Conservation (phyloP, 2,888 invertebrate genomes). For the Abrostola triplasia region DNA sequence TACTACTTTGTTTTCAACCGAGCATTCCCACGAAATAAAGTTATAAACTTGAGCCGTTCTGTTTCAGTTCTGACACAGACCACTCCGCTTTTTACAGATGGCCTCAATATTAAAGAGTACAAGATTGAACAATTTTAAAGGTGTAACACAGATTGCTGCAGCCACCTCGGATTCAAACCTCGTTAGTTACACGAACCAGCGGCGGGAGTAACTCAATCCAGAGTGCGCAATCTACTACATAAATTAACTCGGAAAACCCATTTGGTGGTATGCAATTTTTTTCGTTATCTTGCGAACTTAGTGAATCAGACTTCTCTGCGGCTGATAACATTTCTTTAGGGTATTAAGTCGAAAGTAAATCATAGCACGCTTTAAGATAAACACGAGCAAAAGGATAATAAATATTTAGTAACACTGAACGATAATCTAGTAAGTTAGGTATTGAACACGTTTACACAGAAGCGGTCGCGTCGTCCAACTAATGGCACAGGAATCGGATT, state of each 20-base stretch:
- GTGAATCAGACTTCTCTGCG: constrained; percentile 65
- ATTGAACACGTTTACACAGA: constrained; percentile 50
- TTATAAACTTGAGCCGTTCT: neutral
- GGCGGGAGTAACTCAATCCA: constrained; percentile 45
- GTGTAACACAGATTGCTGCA: constrained; percentile 28
- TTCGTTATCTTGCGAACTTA: constrained; percentile 49
- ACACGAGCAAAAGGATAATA: constrained; percentile 26
- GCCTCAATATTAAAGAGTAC: constrained; percentile 20
- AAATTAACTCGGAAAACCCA: constrained; percentile 57
- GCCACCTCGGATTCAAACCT: constrained; percentile 34
- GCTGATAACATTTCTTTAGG: constrained; percentile 62
- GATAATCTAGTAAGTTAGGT: constrained; percentile 15
- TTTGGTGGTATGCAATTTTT: constrained; percentile 41
- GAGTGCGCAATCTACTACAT: constrained; percentile 52
- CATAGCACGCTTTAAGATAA: constrained; percentile 37
- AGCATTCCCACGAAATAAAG: neutral
- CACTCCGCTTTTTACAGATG: neutral
- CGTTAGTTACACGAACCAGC: constrained; percentile 40
- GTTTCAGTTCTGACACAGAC: neutral
- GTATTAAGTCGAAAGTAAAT: constrained; percentile 55
- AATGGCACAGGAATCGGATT: constrained; percentile 59
- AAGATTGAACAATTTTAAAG: constrained; percentile 40
- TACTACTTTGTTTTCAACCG: neutral
- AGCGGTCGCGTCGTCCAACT: constrained; percentile 52
- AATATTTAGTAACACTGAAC: constrained; percentile 30